phyloP scores from a whole-genome alignment of 2,113 vertebrate species.

The Lampris megalopsis region DNA sequence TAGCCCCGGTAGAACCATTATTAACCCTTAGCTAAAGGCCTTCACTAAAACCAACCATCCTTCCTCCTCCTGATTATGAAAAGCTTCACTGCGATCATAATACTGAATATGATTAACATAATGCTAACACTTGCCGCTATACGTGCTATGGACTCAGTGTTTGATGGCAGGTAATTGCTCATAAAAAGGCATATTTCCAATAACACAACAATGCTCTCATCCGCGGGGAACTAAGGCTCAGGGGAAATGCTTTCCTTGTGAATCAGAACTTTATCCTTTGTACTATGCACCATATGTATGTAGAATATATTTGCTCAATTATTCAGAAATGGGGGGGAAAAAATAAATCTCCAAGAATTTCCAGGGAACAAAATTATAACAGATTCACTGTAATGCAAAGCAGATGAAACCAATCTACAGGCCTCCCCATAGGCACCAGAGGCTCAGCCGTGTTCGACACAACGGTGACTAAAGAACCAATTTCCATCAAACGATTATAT shows the following conservation, averaged over 20 bases:
- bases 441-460: not conserved
- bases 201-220: slow-evolving; percentile 8
- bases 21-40: too few relatives aligned
- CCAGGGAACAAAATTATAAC: slow-evolving; percentile 1
- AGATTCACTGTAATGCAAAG: slow-evolving; percentile 1
- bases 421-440: not conserved
- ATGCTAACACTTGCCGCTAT: slow-evolving; percentile 34
- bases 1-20: too few relatives aligned
- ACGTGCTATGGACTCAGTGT: too few relatives aligned
- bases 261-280: not conserved
- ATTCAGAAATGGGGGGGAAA: not conserved
- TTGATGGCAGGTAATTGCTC: slow-evolving; percentile 5
- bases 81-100: too few relatives aligned
- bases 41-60: too few relatives aligned
- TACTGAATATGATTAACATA: slow-evolving; percentile 47
- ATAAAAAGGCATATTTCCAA: slow-evolving; percentile 29
- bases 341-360: not conserved
- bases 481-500: slow-evolving; percentile 25
- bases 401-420: not conserved
- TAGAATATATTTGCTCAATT: not conserved
- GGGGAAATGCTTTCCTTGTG: not conserved
- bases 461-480: not conserved
- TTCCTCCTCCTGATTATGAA: too few relatives aligned
- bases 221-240: slow-evolving; percentile 1
- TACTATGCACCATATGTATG: not conserved